Percentiles rank a stretch among this genome's conserved stretches.
Evolutionary conservation across 2,888 invertebrate species (phyloP).

Genomic region (Hirudinaria manillensis): DNA sequence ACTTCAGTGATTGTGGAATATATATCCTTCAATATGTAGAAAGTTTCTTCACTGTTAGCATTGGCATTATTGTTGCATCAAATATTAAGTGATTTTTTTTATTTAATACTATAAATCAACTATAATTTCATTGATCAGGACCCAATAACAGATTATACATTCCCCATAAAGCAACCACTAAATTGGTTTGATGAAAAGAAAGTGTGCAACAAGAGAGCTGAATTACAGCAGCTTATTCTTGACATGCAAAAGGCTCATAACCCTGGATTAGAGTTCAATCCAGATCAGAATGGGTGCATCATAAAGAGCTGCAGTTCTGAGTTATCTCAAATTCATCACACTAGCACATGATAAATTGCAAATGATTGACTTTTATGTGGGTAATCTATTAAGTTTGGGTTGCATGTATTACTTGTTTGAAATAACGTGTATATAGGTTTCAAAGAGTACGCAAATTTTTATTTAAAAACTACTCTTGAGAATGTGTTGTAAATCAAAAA

Average conservation of each 20-base stretch:
- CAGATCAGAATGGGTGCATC: constrained; percentile 30
- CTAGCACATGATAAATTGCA: too few relatives aligned
- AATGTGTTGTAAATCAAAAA: too few relatives aligned
- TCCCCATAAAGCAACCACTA: constrained; percentile 76
- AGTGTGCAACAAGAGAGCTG: constrained; percentile 77
- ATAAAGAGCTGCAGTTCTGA: background rate
- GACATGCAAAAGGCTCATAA: constrained; percentile 65
- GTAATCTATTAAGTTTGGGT: too few relatives aligned
- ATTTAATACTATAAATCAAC: background rate
- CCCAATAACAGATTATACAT: constrained; percentile 72
- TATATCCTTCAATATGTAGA: constrained; percentile 93
- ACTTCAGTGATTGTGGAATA: constrained; percentile 92
- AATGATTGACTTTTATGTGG: too few relatives aligned
- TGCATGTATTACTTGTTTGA: too few relatives aligned
- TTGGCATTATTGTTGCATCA: background rate
- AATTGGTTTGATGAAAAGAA: constrained; percentile 81
- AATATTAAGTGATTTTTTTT: background rate
- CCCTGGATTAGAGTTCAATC: constrained; percentile 38
- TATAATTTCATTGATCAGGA: constrained; percentile 43
- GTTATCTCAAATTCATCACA: too few relatives aligned
- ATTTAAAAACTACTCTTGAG: too few relatives aligned
- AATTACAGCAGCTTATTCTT: constrained; percentile 73
- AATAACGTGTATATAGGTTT: too few relatives aligned
- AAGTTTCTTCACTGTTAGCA: constrained; percentile 76
- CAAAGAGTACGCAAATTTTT: too few relatives aligned